These are phyloP conservation scores for Sardinella longiceps DNA, from an alignment of 2,797 vertebrate genomes.

Conservation along the genomic window DNA sequence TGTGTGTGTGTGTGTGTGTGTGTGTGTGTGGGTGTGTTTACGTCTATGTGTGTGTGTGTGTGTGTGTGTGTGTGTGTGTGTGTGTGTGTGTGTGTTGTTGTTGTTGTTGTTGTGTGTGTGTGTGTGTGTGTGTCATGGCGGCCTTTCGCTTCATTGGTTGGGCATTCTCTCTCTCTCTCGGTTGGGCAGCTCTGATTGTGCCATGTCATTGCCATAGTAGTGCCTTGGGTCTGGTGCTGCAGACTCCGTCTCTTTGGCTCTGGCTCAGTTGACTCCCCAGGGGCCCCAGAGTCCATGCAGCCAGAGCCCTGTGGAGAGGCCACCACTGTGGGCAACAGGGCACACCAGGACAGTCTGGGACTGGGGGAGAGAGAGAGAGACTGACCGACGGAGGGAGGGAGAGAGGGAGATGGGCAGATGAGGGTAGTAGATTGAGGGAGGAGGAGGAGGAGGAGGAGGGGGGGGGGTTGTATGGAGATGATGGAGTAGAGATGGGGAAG, in stretches of 20 bases:
- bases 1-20: neutral
- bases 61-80: neutral
- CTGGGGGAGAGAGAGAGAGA: neutral
- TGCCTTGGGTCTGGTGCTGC: neutral
- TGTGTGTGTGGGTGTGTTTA: neutral
- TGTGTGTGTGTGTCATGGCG: neutral
- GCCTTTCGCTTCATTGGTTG: neutral
- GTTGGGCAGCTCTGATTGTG: neutral
- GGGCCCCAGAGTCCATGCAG: neutral
- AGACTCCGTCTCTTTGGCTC: neutral
- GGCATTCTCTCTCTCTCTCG: neutral
- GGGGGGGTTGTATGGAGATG: neutral
- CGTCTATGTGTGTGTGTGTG: neutral
- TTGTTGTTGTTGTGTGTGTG: too few relatives aligned
- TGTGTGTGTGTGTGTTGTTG: neutral
- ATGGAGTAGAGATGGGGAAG: neutral
- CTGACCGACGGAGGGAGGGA: neutral
- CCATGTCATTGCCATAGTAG: neutral
- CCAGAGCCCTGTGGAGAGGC: neutral
- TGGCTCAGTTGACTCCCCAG: neutral
- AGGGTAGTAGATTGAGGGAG: too few relatives aligned
- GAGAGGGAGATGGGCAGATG: neutral
- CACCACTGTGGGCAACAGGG: neutral
- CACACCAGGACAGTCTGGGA: neutral
- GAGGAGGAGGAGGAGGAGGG: neutral